Percentiles rank a stretch among this genome's conserved stretches.
phyloP scores from a whole-genome alignment of 1,140 invertebrate species.

The Bombus soroeensis region DNA sequence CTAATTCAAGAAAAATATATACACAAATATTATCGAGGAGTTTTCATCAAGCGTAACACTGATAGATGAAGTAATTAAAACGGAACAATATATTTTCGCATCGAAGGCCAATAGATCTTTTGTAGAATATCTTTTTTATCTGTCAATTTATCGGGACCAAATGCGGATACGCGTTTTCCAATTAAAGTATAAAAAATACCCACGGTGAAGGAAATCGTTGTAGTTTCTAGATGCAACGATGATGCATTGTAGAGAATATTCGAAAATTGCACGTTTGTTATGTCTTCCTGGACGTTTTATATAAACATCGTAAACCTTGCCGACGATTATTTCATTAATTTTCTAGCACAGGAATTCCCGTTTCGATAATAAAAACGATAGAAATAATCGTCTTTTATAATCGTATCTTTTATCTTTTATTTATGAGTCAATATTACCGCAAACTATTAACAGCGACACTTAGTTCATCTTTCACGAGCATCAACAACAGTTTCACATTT shows the following conservation, averaged over 20 bases:
- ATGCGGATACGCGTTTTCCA: background rate
- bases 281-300: no score
- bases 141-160: background rate
- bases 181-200: background rate
- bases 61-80: background rate
- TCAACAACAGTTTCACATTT: background rate
- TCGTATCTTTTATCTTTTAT: background rate
- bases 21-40: background rate
- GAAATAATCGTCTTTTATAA: background rate
- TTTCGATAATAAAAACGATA: background rate
- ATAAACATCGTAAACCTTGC: background rate
- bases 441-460: background rate
- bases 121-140: background rate
- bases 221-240: background rate
- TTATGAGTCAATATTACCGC: background rate
- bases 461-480: background rate
- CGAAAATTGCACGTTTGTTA: conserved; percentile 13
- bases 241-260: background rate
- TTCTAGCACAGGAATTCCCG: background rate
- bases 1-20: background rate
- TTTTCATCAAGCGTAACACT: background rate
- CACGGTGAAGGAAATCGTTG: background rate
- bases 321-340: background rate
- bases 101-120: background rate
- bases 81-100: background rate